Conservation (phyloP, 2,888 invertebrate genomes). For the Tribolium freemani region DNA sequence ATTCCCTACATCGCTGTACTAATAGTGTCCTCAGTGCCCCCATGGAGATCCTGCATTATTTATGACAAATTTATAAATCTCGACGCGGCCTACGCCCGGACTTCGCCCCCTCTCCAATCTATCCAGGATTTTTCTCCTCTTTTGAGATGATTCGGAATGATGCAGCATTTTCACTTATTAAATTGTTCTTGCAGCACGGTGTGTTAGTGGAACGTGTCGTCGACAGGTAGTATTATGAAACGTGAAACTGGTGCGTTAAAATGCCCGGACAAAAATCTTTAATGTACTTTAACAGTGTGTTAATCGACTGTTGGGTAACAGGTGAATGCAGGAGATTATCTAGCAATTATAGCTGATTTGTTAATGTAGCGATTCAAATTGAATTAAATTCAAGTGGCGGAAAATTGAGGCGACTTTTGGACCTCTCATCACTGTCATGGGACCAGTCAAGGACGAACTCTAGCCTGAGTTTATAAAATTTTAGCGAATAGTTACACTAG, state of each 20-base stretch:
- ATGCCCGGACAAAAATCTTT: neutral
- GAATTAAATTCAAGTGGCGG: neutral
- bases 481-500: too few species aligned
- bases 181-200: constrained; percentile 20
- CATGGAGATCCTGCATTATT: constrained; percentile 65
- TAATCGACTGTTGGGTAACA: neutral
- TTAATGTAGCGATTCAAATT: neutral
- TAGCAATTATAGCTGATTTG: neutral
- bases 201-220: constrained; percentile 17
- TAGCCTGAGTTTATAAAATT: neutral
- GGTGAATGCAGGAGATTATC: neutral
- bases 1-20: constrained; percentile 67
- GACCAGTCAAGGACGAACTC: neutral
- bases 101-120: constrained; percentile 13
- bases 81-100: constrained; percentile 59
- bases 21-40: constrained; percentile 67
- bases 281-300: neutral
- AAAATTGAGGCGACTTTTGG: neutral
- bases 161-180: constrained; percentile 18
- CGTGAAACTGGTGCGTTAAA: neutral
- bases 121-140: constrained; percentile 2
- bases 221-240: constrained; percentile 12
- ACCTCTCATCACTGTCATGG: neutral
- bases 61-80: constrained; percentile 68
- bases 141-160: constrained; percentile 5